Conservation (phyloP, 2,113 vertebrate species). For the Nothoprocta pentlandii region DNA sequence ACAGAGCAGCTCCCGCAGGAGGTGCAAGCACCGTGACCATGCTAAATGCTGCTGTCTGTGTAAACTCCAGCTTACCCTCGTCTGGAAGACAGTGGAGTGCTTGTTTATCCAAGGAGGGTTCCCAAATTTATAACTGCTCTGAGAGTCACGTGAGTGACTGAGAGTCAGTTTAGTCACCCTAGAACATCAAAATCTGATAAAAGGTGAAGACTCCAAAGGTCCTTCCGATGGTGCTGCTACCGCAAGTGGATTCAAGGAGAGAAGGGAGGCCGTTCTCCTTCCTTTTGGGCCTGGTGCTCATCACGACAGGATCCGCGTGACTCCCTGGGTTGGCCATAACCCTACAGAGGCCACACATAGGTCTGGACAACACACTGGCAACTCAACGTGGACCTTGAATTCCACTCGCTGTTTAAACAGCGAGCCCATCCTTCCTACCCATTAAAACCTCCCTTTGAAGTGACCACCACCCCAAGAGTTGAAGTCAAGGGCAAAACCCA, state of each 20-base stretch:
- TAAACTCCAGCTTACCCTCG: neutral
- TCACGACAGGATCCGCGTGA: neutral
- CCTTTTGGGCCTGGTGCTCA: neutral
- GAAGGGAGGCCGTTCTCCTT: neutral
- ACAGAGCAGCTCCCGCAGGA: neutral
- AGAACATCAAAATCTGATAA: neutral
- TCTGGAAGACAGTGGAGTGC: neutral
- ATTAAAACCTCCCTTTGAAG: neutral
- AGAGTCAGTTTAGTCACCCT: neutral
- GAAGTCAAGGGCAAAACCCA: neutral
- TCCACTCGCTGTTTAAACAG: neutral
- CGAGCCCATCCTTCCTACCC: neutral
- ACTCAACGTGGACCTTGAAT: neutral
- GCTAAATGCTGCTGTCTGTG: rapidly evolving
- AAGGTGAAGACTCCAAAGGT: neutral
- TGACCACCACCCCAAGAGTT: neutral
- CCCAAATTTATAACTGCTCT: neutral
- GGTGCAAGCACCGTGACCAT: rapidly evolving
- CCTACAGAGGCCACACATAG: neutral
- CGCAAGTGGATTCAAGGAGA: neutral
- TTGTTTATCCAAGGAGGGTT: neutral
- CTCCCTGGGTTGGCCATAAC: neutral
- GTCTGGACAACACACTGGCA: neutral
- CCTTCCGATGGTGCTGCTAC: rapidly evolving
- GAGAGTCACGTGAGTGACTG: neutral